These are phyloP conservation scores for Jaculus jaculus DNA, from an alignment of 2,113 vertebrate genomes.

Conservation along the genomic window DNA sequence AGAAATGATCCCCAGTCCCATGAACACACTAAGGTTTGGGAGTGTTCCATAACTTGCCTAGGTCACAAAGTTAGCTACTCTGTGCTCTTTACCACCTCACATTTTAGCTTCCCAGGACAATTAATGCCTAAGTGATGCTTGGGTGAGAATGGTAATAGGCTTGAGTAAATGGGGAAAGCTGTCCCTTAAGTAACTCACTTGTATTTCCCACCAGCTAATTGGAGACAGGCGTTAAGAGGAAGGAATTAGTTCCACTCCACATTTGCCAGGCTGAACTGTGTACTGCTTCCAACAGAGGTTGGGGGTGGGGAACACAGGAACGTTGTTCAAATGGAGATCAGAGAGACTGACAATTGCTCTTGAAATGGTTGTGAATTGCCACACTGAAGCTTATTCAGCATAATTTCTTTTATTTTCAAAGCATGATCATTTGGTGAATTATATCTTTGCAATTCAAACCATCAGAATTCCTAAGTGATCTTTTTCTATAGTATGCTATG, in stretches of 20 bases:
- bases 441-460: neutral
- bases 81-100: neutral
- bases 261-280: constrained; percentile 42
- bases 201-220: constrained; percentile 76
- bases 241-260: constrained; percentile 76
- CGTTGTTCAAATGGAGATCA: constrained; percentile 32
- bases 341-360: constrained; percentile 22
- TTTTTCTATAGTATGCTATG: neutral
- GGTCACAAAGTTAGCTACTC: neutral
- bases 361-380: constrained; percentile 25
- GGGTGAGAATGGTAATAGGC: constrained; percentile 62
- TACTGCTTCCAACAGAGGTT: neutral
- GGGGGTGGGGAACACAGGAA: neutral
- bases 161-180: constrained; percentile 58
- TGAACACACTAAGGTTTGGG: constrained; percentile 15
- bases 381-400: constrained; percentile 3
- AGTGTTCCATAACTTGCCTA: neutral
- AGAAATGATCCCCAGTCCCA: neutral
- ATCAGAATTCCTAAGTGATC: neutral
- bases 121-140: constrained; percentile 37
- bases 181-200: constrained; percentile 63
- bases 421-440: constrained; percentile 6
- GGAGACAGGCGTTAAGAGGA: constrained; percentile 76
- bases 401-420: constrained; percentile 38
- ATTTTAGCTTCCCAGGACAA: constrained; percentile 48